Conservation (phyloP, 37 sponge, comb jelly and placozoan species). For the Chondrosia reniformis region DNA sequence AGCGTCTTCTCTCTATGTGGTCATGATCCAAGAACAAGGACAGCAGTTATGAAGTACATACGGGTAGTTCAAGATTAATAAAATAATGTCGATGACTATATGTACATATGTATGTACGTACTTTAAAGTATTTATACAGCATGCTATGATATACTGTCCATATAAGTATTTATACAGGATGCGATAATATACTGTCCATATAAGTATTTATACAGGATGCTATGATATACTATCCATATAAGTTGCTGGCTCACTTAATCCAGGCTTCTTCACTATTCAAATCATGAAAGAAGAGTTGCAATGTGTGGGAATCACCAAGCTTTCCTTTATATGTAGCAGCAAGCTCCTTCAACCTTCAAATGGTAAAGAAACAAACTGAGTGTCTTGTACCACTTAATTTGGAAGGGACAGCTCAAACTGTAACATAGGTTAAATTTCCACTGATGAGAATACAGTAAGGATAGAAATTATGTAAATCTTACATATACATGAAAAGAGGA, state of each 20-base stretch:
- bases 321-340: constrained; percentile 41
- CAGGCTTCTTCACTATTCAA: constrained; percentile 84
- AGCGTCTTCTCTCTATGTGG: constrained; percentile 78
- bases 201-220: too few relatives aligned
- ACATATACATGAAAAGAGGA: too few relatives aligned
- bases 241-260: constrained; percentile 62
- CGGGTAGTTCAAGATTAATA: not conserved
- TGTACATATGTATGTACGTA: too few relatives aligned
- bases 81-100: too few relatives aligned
- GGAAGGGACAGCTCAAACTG: too few relatives aligned
- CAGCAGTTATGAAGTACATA: constrained; percentile 1
- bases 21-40: not conserved
- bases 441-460: too few relatives aligned
- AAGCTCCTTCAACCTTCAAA: constrained; percentile 69
- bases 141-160: not conserved
- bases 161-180: not conserved
- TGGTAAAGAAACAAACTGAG: too few relatives aligned
- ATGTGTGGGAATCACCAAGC: constrained; percentile 61
- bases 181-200: not conserved
- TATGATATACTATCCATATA: not conserved
- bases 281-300: constrained; percentile 87
- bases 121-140: too few relatives aligned
- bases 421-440: too few relatives aligned
- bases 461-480: too few relatives aligned
- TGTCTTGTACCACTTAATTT: too few relatives aligned